phyloP scores from a whole-genome alignment of 2,888 invertebrate genomes.

The Thera britannica region DNA sequence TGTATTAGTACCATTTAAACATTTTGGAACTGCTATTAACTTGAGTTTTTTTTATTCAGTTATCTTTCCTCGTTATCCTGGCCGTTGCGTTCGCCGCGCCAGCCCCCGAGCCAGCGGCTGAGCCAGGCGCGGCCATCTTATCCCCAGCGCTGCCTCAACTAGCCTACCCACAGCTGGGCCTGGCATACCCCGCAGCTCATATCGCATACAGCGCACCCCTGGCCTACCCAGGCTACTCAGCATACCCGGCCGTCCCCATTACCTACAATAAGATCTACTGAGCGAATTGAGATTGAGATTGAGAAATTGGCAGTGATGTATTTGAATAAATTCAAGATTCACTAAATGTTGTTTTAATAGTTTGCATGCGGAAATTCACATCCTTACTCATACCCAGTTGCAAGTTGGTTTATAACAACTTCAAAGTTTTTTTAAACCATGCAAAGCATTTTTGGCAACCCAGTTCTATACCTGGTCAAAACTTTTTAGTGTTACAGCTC shows the following conservation, averaged over 20 bases:
- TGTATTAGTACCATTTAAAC: too few species aligned
- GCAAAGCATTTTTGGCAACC: too few species aligned
- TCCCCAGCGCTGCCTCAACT: conserved; percentile 39
- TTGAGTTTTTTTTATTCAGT: conserved; percentile 41
- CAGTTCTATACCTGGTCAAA: too few species aligned
- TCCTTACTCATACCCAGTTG: too few species aligned
- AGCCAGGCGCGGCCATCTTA: conserved; percentile 37
- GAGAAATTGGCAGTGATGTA: conserved; percentile 16
- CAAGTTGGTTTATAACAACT: too few species aligned
- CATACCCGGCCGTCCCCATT: conserved; percentile 46
- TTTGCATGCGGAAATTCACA: too few species aligned
- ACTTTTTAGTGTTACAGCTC: too few species aligned
- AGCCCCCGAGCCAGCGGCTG: conserved; percentile 51
- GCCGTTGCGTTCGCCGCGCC: conserved; percentile 57
- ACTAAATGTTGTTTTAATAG: neutral
- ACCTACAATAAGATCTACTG: conserved; percentile 55
- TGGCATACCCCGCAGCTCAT: conserved; percentile 41
- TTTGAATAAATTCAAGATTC: conserved; percentile 14
- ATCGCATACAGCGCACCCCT: conserved; percentile 40
- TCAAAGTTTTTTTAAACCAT: too few species aligned
- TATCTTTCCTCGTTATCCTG: conserved; percentile 52
- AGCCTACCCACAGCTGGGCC: conserved; percentile 44
- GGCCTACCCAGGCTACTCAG: conserved; percentile 37
- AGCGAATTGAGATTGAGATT: conserved; percentile 23
- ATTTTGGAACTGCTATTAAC: too few species aligned